Base-by-base conservation (phyloP, 1,140 invertebrate genomes). In the Brachionus rubens region DNA sequence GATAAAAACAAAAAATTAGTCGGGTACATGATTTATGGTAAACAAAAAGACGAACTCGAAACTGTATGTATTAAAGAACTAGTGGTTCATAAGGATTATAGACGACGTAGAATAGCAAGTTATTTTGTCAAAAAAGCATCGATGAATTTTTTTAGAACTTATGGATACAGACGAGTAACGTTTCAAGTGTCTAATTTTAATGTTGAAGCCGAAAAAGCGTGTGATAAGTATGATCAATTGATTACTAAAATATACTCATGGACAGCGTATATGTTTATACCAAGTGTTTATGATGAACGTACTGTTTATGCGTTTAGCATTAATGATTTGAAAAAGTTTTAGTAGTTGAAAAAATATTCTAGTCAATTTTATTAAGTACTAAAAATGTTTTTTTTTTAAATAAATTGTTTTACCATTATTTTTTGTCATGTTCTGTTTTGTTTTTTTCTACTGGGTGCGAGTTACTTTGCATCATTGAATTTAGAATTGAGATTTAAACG, bases 11-110 rank as follows among this genome's bases (percentile, higher is more conserved):
- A 54, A 48, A 48, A 54, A 33, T 24, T 72, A 30, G 46, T 72
- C 14, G 68, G 19, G 9, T 72, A 30, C 41, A 14, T 72, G 46
- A 33, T 72, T 16, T 72, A 72, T 54, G 36, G 36, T n/a, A 72
- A 72, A 26, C 68, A 72, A 72, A 54, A 41, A 33, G 68, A 72
- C 24, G 68, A 72, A 54, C 26, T 72, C 6, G 68, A 72, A 26
- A 72, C 68, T 50, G 68, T 72, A 28, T 72, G 68, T 12, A 52
- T 72, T 26, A 48, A 40, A 19, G 68, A 72, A 54, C 30, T 72
- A 24, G 48, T 26, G 28, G 68, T 72, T 5, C 41, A 33, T 12
- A 72, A 72, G 16, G 68, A 72, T 4, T 72, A 50, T 50, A 21
- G 68, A 30, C 43, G 47, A n/a, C 43, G 68, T 21, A 33, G 14